Evolutionary conservation across 2,797 vertebrate genomes (phyloP).

Genomic region (Acrossocheilus wenchowensis): DNA sequence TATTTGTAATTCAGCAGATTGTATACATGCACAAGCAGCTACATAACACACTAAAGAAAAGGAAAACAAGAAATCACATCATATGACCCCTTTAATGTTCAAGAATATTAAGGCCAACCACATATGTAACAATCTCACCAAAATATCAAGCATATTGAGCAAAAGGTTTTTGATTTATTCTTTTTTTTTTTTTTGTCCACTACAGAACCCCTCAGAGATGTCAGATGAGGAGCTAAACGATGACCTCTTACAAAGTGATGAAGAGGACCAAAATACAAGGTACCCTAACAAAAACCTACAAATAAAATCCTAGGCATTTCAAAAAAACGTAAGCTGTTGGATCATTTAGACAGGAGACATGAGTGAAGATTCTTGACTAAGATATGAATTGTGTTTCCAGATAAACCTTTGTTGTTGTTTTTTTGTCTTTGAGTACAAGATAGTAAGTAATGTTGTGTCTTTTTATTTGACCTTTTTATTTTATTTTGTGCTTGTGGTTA

Average conservation of each 20-base stretch:
- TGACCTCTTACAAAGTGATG: slow-evolving; percentile 96
- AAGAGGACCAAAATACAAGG: slow-evolving; percentile 84
- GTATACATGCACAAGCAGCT: no score
- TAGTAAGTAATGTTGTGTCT: not conserved
- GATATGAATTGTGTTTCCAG: not conserved
- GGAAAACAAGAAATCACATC: no score
- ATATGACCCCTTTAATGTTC: no score
- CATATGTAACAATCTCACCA: not conserved
- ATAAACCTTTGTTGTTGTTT: not conserved
- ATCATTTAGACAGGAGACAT: not conserved
- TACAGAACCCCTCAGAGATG: slow-evolving; percentile 91
- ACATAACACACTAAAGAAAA: no score
- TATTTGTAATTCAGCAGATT: no score
- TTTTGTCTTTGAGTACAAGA: not conserved
- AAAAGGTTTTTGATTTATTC: slow-evolving; percentile 38
- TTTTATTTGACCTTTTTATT: not conserved
- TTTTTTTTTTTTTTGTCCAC: slow-evolving; percentile 20
- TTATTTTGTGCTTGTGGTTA: not conserved
- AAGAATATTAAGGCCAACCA: not conserved
- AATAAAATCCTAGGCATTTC: not conserved
- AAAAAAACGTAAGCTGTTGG: not conserved
- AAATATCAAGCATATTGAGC: not conserved
- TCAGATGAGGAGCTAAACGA: slow-evolving; percentile 98
- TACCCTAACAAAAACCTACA: slow-evolving; percentile 42
- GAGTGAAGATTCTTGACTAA: not conserved